Base-by-base conservation (phyloP, 2,888 invertebrate species). In the Yponomeuta evonymella region DNA sequence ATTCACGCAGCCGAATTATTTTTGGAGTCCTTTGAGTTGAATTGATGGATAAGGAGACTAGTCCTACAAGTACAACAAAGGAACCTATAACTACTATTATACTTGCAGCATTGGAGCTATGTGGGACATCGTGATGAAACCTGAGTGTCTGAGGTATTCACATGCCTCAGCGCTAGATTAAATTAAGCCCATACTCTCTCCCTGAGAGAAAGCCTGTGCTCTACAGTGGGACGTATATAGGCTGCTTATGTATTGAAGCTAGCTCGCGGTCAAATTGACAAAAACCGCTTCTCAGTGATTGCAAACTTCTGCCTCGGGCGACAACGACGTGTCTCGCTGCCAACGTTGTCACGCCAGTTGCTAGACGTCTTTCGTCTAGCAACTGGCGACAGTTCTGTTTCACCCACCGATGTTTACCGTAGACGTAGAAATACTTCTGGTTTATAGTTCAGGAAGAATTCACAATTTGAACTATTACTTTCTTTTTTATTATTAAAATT, bases 241-340 rank as follows among this genome's bases (percentile, higher is more conserved):
- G 23, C 23, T 23, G 23, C 23, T 23, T 23, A 23, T 23, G 23
- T 23, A 8, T 58, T 15, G 51, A 10, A 30, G 65, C 23, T 29
- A 65, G 65, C 65, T 23, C 29, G 51, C 51, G 65, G 65, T 30
- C 65, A 65, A 67, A 23, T 43, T 48, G 58, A 12, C 9, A 58
- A 58, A 58, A 58, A 73, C 71, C 33, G 71, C 75, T 77, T 73
- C 74, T 72, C 75, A 75, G 76, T 81, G 82, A 83, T 82, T 81
- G 80, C 81, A 81, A 82, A 79, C 76, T 76, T 79, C 78, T 73
- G 80, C 79, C 75, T 73, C 72, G 2, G 30, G 64, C 75, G 75
- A 75, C 75, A 80, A 77, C 81, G 67, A n/a, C 67, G 15, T n/a
- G 15, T 12, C 51, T 58, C 15, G 51, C 51, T 12, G 51, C 51